Percentiles rank a stretch among this genome's conserved stretches.
These are phyloP conservation scores for Puntigrus tetrazona DNA, from an alignment of 2,113 vertebrate genomes.

Conservation along the genomic window DNA sequence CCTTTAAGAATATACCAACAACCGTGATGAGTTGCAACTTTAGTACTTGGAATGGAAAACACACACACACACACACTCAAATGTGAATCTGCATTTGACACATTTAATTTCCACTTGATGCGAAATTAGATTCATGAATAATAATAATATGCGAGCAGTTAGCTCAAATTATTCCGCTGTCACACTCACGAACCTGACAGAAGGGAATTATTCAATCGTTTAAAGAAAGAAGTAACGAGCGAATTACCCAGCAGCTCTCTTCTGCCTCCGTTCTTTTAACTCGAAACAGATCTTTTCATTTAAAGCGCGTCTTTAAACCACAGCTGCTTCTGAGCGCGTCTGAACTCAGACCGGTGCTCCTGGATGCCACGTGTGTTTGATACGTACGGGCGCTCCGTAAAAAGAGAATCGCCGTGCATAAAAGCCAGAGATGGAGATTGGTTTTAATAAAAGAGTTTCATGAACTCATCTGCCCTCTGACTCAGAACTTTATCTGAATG, in stretches of 20 bases:
- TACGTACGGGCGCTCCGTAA: not conserved
- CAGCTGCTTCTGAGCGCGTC: not conserved
- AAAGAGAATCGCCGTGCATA: not conserved
- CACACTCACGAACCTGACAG: conserved; percentile 44
- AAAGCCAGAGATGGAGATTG: not conserved
- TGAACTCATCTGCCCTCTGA: not conserved
- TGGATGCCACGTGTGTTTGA: not conserved
- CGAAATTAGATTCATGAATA: conserved; percentile 53
- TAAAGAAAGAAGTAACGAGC: conserved; percentile 30
- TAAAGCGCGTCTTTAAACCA: too few species aligned
- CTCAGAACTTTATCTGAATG: not conserved
- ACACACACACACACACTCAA: not conserved
- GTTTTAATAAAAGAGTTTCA: conserved; percentile 2
- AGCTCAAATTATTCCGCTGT: conserved; percentile 44
- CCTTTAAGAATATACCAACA: not conserved
- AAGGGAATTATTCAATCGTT: conserved; percentile 44
- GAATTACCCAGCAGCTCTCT: not conserved
- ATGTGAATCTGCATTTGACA: conserved; percentile 34
- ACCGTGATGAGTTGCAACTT: not conserved
- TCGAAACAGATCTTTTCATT: not conserved
- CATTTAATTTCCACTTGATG: conserved; percentile 50
- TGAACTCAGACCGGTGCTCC: not conserved
- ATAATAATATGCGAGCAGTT: conserved; percentile 49
- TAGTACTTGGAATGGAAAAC: not conserved
- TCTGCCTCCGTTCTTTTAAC: not conserved